Percentiles rank a stretch among this genome's conserved stretches.
phyloP scores from a whole-genome alignment of 2,113 vertebrate genomes.

The Columba livia region DNA sequence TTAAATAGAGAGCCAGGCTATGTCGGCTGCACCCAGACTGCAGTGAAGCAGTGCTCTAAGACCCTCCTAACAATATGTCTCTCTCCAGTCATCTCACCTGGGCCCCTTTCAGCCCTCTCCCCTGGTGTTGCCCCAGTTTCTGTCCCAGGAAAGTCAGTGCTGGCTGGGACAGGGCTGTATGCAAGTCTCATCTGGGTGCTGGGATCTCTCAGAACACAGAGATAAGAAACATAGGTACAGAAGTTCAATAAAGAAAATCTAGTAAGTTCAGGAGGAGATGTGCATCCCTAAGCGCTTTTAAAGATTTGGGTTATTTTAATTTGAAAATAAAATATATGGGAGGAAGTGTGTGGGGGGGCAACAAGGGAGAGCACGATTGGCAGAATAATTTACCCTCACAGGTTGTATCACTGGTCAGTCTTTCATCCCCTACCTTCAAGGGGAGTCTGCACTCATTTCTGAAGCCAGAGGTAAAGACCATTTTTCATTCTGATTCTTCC shows the following conservation, averaged over 20 bases:
- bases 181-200: not conserved
- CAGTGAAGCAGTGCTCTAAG: not conserved
- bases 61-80: not conserved
- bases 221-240: not conserved
- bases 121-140: not conserved
- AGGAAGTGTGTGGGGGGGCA: too few species aligned
- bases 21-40: not conserved
- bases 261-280: not conserved
- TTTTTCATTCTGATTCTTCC: not conserved
- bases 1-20: not conserved
- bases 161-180: not conserved
- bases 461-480: not conserved
- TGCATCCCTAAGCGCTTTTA: not conserved
- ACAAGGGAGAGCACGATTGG: too few species aligned
- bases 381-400: not conserved
- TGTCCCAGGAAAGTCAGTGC: not conserved
- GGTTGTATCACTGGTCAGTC: not conserved
- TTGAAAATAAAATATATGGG: not conserved
- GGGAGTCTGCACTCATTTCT: not conserved
- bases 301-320: not conserved
- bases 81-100: not conserved
- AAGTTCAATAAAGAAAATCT: not conserved
- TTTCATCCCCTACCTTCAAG: not conserved
- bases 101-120: accelerated
- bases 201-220: accelerated